A percentile compares a stretch with the other conserved stretches of the same genome.
These are phyloP conservation scores for Cepaea hortensis DNA, from an alignment of 2,888 invertebrate species.

Conservation along the genomic window DNA sequence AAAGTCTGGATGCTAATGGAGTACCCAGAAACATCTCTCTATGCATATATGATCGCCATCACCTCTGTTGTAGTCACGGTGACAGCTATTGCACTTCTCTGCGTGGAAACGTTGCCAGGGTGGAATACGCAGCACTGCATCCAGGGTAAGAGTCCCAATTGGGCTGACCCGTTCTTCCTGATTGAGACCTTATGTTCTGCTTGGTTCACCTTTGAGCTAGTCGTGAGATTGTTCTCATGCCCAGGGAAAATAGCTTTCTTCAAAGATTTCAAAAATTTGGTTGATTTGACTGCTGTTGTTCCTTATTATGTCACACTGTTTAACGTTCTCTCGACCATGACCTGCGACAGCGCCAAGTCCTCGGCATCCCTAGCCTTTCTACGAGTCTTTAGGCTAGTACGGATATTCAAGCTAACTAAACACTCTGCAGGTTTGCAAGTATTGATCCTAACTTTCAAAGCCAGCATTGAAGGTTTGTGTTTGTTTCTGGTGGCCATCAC, in stretches of 20 bases:
- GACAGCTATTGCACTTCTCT: slow-evolving; percentile 75
- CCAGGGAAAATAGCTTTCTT: slow-evolving; percentile 77
- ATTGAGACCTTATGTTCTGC: slow-evolving; percentile 77
- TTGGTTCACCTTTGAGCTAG: slow-evolving; percentile 78
- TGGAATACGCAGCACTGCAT: slow-evolving; percentile 68
- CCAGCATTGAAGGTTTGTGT: slow-evolving; percentile 77
- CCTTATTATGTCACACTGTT: slow-evolving; percentile 78
- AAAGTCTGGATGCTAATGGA: slow-evolving; percentile 76
- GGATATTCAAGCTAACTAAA: slow-evolving; percentile 78
- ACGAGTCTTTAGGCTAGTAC: slow-evolving; percentile 77
- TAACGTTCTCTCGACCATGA: slow-evolving; percentile 72
- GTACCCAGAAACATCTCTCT: slow-evolving; percentile 74
- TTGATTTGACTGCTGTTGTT: slow-evolving; percentile 78
- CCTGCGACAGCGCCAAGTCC: slow-evolving; percentile 74
- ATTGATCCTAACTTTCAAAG: slow-evolving; percentile 78
- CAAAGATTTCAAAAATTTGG: slow-evolving; percentile 78
- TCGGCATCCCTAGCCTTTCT: slow-evolving; percentile 78
- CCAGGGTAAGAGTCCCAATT: slow-evolving; percentile 68
- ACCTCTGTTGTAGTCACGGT: slow-evolving; percentile 74
- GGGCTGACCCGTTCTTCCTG: slow-evolving; percentile 76
- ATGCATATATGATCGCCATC: slow-evolving; percentile 74
- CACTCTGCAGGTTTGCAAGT: slow-evolving; percentile 79
- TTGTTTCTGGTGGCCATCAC: slow-evolving; percentile 77
- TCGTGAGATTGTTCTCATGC: slow-evolving; percentile 77
- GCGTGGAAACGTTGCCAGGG: slow-evolving; percentile 74